Evolutionary conservation across 35 echinoderm and acorn worm species (phyloP).

Genomic region (Lytechinus pictus): DNA sequence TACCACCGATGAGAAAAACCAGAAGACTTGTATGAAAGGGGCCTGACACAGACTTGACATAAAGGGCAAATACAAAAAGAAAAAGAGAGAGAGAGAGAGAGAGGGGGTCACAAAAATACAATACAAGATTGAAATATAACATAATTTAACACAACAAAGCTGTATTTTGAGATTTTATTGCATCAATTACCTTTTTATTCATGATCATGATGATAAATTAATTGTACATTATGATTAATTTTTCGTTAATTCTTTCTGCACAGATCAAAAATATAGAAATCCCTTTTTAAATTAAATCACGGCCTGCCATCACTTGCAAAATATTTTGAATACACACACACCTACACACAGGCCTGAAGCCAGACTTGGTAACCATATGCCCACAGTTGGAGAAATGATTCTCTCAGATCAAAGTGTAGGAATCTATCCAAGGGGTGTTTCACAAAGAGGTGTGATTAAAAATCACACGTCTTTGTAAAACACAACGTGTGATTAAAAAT

Average conservation of each 20-base stretch:
- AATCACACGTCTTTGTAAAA: too few relatives aligned
- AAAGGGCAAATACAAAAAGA: too few relatives aligned
- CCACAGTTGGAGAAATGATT: too few relatives aligned
- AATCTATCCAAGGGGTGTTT: too few relatives aligned
- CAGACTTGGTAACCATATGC: too few relatives aligned
- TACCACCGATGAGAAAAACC: too few relatives aligned
- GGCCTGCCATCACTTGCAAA: not conserved
- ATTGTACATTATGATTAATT: not conserved
- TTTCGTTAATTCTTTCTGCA: not conserved
- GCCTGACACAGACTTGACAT: too few relatives aligned
- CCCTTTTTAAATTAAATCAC: not conserved
- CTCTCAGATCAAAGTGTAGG: too few relatives aligned
- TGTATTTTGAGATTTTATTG: not conserved
- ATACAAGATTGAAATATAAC: not conserved
- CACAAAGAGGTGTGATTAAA: too few relatives aligned
- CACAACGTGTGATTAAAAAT: too few relatives aligned
- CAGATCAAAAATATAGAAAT: not conserved
- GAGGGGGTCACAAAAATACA: not conserved
- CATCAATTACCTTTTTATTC: conserved; percentile 4
- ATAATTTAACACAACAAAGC: not conserved
- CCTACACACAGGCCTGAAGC: not conserved
- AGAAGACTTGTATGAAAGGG: too few relatives aligned
- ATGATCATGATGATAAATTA: not conserved
- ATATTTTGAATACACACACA: not conserved
- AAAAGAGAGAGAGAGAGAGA: too few relatives aligned